Evolutionary conservation across 2,113 vertebrate genomes (phyloP), one percentile per base, ranked within the genome.

Genomic region (Thunnus thynnus): DNA sequence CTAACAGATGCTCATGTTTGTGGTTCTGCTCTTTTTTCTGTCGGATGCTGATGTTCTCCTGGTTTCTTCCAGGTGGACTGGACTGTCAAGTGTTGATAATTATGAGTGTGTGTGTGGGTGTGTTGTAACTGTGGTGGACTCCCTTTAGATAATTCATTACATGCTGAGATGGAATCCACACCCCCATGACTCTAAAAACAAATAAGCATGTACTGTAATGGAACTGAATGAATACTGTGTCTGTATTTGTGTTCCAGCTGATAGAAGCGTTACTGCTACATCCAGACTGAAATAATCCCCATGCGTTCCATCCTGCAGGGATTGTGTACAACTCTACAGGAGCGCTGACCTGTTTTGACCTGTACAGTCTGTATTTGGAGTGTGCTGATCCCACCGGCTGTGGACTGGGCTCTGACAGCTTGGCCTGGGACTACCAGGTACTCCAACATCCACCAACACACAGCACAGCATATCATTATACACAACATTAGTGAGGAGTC

Each of bases 401-500:
- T 0, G 97, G 97, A 61, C 77, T 61, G 0, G 98, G 97, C 30
- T 65, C 80, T 0, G 14, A 96, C 0, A 96, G 97, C 1, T 55
- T 94, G 81, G 97, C 98, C 20, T 99, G 98, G 98, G 98, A 99
- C 92, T 99, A 98, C 80, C 97, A 99, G 97, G 98, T 97, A 80
- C 56, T 50, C 2, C n/a, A 2, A 4, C 52, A 36, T 30, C 12
- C 57, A 52, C 14, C 13, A 7, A 10, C 47, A 47, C 54, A 73
- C 14, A 44, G 4, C 22, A 70, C 22, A 46, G 5, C 17, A 41
- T 27, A 10, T 0, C 27, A 30, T 22, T 1, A 22, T 22, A 36
- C 4, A 36, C 32, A 54, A 13, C 10, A 17, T 20, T 5, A 30
- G 46, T 46, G 47, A 64, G 5, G 32, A 46, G 14, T 56, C n/a